phyloP scores from a whole-genome alignment of 2,797 vertebrate species.

The Sebastolobus alascanus region DNA sequence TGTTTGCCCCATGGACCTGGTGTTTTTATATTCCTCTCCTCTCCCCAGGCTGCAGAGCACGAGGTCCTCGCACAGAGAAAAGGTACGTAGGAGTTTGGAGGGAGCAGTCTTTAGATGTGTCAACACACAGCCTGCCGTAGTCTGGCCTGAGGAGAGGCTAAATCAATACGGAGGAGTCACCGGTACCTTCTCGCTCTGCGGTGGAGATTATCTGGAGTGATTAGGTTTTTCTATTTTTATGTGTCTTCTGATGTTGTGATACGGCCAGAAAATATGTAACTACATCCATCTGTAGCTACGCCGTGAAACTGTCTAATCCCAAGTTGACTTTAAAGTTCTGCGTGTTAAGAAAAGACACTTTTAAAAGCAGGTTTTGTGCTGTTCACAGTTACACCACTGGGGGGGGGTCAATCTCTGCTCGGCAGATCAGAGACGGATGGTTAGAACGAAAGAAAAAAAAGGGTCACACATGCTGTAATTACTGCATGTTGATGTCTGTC shows the following conservation, averaged over 20 bases:
- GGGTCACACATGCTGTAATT: conserved; percentile 51
- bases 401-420: conserved; percentile 78
- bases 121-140: conserved; percentile 74
- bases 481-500: conserved; percentile 49
- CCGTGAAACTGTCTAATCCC: conserved; percentile 22
- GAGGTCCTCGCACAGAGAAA: conserved; percentile 74
- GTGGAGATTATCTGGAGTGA: conserved; percentile 64
- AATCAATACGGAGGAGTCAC: conserved; percentile 75
- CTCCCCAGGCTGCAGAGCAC: conserved; percentile 76
- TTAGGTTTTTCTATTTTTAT: conserved; percentile 68
- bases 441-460: conserved; percentile 33
- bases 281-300: conserved; percentile 43
- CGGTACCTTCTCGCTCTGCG: conserved; percentile 62
- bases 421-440: conserved; percentile 29
- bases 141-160: conserved; percentile 72
- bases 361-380: conserved; percentile 11
- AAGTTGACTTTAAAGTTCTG: conserved; percentile 30
- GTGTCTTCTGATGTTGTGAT: conserved; percentile 55
- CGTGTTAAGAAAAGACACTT: conserved; percentile 8
- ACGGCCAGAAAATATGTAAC: conserved; percentile 50
- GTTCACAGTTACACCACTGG: conserved; percentile 68
- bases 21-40: conserved; percentile 80
- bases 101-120: conserved; percentile 81
- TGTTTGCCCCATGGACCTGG: conserved; percentile 79
- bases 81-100: conserved; percentile 77